Evolutionary conservation across 2,888 invertebrate species (phyloP), one percentile per base, ranked within the genome.

Genomic region (Volucella inanis): DNA sequence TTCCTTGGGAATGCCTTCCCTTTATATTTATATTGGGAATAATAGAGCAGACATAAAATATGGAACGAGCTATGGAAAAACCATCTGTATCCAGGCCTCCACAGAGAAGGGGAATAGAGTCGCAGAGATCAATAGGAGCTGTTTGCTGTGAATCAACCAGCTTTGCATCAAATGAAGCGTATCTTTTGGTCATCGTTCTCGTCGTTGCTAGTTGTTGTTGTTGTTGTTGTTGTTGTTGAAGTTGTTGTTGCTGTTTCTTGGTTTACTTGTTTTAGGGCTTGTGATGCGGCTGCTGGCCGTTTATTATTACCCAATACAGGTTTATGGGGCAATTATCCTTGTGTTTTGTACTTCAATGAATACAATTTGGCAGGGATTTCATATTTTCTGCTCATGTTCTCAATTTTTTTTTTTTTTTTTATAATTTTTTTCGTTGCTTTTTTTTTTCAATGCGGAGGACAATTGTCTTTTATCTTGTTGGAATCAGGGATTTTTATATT

Each of bases 241-340:
- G 43, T 62, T 81, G 49, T 3, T 22, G 3, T 31, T 22, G 0
- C 6, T 72, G 43, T 74, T 62, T 54, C 18, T 18, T 52, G 31
- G 15, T 57, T 47, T 45, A 68, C 45, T 62, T 6, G 52, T 39
- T 52, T 45, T 49, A 50, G 31, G 57, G 47, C 10, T 57, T 52
- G 31, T 65, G 49, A 52, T 49, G 41, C 50, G 39, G 65, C 72
- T 64, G 38, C 49, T 62, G 84, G 76, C 80, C 80, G 64, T 85
- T 81, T 77, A 57, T 81, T 85, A 81, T 77, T 85, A 77, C 76
- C 85, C 81, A 85, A 81, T 85, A 85, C 81, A 85, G 81, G 81
- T 77, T 85, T 85, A 81, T 85, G 72, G 72, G 68, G 81, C 81
- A 81, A 85, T 85, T 85, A 85, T 85, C 81, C 81, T 85, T 85